Evolutionary conservation across 2,113 vertebrate species (phyloP).

Genomic region (Salvator merianae): DNA sequence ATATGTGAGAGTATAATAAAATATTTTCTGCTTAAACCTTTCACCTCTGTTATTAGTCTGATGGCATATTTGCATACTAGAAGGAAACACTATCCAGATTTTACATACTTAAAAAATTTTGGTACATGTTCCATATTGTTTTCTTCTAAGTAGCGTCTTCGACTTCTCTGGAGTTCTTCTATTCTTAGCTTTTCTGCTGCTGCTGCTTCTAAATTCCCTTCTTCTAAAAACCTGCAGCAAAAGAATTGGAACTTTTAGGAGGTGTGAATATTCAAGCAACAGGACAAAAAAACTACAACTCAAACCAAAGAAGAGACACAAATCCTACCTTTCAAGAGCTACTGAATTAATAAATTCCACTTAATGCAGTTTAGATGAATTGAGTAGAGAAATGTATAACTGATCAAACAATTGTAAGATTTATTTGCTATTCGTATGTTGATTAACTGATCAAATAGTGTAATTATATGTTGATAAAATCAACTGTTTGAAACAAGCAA

Average conservation of each 20-base stretch:
- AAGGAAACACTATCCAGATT: background rate
- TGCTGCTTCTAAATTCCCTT: conserved; percentile 92
- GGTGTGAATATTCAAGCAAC: background rate
- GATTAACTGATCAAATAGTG: background rate
- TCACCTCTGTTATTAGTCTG: background rate
- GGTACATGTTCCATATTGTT: conserved; percentile 89
- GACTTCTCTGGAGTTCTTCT: conserved; percentile 90
- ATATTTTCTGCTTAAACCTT: background rate
- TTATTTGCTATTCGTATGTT: background rate
- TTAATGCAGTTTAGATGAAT: background rate
- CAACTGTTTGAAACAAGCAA: background rate
- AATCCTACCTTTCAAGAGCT: background rate
- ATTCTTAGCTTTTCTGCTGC: conserved; percentile 92
- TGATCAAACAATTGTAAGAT: background rate
- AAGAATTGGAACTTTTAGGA: conserved; percentile 47
- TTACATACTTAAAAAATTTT: conserved; percentile 95
- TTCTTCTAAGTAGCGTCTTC: conserved; percentile 92
- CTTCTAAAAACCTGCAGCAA: conserved; percentile 85
- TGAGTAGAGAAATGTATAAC: background rate
- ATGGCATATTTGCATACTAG: background rate
- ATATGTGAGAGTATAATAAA: background rate
- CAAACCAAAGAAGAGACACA: background rate
- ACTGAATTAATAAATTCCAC: background rate
- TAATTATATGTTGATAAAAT: background rate
- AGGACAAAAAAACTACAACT: background rate